Evolutionary conservation across 1,140 invertebrate genomes (phyloP).

Genomic region (Drosophila simulans): DNA sequence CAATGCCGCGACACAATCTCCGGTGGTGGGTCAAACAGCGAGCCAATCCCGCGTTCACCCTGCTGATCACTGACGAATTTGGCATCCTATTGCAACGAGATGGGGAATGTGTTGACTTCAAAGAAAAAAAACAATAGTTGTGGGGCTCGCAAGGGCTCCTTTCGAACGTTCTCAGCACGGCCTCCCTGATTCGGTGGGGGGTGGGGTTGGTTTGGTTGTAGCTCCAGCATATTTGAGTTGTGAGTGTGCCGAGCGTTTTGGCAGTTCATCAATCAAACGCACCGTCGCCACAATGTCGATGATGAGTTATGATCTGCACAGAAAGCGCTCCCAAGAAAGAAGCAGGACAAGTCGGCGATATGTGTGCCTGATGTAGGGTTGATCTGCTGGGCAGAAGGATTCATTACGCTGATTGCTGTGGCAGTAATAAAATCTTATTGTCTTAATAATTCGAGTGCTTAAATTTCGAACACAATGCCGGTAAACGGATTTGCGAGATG

Average conservation of each 20-base stretch:
- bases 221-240: constrained; percentile 29
- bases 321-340: no score
- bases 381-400: not conserved
- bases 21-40: constrained; percentile 20
- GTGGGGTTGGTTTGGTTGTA: not conserved
- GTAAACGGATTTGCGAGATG: constrained; percentile 14
- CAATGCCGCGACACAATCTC: constrained; percentile 8
- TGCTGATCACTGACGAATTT: constrained; percentile 36
- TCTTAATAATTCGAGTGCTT: constrained; percentile 12
- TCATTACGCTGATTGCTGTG: not conserved
- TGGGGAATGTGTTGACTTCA: constrained; percentile 1
- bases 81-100: constrained; percentile 15
- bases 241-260: constrained; percentile 15
- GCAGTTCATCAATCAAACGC: constrained; percentile 41
- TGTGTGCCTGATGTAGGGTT: no score
- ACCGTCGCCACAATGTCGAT: not conserved
- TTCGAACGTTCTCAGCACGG: constrained; percentile 1
- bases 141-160: no score
- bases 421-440: constrained; percentile 1
- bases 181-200: not conserved
- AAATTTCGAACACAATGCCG: not conserved
- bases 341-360: no score
- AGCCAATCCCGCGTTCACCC: constrained; percentile 1
- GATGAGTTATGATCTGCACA: constrained; percentile 19
- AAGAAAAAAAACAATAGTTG: not conserved